Base-by-base conservation (phyloP, 2,888 invertebrate genomes). In the Morpho deidamia region DNA sequence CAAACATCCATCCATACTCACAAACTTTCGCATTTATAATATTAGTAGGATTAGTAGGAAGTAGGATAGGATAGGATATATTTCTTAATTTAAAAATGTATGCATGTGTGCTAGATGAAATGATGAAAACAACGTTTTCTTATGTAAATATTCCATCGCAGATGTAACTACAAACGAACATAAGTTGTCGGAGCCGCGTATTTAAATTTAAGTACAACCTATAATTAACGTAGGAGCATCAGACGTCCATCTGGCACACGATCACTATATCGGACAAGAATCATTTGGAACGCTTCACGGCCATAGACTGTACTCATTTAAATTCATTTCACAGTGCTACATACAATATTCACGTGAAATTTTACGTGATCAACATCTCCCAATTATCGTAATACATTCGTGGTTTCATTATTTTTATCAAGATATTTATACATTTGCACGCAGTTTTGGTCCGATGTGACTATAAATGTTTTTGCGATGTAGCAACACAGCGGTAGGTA, bases 181-280 rank as follows among this genome's bases (percentile, higher is more conserved):
- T 51, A 66, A 63, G 65, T 67, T 66, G 68, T 65, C 63, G 63
- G 67, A 62, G 63, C 60, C 55, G 63, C 52, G 50, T 55, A 45
- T 58, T 63, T 64, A 59, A 60, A 52, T 54, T 61, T 63, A 62
- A 55, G 60, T 63, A 64, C 61, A 61, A 57, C 55, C 57, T 61
- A 67, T 71, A 71, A 70, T 71, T 71, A 68, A 68, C 67, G 60
- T 53, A 58, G 58, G 53, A 51, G 55, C 23, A 23, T 23, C 64
- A 67, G 66, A 69, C 68, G 67, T 62, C 53, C 63, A 61, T 63
- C 62, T 58, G 64, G 69, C 70, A 72, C 71, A 71, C 72, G 71
- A 71, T 70, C 62, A 60, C 44, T 54, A 60, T 59, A 61, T 58
- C 61, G 55, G 55, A 55, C 45, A 35, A 51, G 56, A 38, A 58